phyloP scores from a whole-genome alignment of 2,888 invertebrate species.

The Troglohyphantes excavatus region DNA sequence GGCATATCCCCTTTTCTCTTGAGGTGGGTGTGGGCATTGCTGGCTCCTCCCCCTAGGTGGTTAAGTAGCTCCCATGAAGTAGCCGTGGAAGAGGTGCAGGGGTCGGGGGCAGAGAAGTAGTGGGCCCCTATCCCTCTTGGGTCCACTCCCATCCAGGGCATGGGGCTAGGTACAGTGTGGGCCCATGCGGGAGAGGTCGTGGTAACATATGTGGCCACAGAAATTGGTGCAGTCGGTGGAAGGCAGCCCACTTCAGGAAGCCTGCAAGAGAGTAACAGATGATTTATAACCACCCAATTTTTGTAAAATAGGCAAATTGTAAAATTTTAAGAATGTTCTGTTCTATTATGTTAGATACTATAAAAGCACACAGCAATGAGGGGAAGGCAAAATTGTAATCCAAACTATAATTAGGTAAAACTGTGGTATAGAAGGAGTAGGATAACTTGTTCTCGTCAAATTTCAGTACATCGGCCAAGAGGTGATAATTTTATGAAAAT shows the following conservation, averaged over 20 bases:
- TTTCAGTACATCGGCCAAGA: no score
- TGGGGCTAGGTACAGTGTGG: constrained; percentile 75
- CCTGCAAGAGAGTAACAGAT: not conserved
- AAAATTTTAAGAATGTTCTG: no score
- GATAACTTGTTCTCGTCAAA: no score
- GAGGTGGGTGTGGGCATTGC: constrained; percentile 54
- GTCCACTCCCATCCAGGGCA: constrained; percentile 66
- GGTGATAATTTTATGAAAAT: no score
- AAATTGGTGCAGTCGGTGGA: constrained; percentile 36
- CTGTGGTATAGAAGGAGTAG: no score
- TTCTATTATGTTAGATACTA: no score
- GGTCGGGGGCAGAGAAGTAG: constrained; percentile 78
- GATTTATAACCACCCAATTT: no score
- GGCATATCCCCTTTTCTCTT: constrained; percentile 63
- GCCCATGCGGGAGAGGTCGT: constrained; percentile 74
- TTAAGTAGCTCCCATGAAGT: constrained; percentile 79
- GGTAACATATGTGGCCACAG: constrained; percentile 59
- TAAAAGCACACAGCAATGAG: no score
- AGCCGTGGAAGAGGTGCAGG: constrained; percentile 80
- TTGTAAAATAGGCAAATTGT: no score
- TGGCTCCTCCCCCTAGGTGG: constrained; percentile 52
- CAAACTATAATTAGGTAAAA: no score
- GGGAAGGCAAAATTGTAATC: no score
- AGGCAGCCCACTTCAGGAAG: constrained; percentile 10
- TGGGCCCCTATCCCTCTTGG: constrained; percentile 41